Percentiles rank a stretch among this genome's conserved stretches.
phyloP scores from a whole-genome alignment of 2,888 invertebrate species.

The Sinelater perroti region DNA sequence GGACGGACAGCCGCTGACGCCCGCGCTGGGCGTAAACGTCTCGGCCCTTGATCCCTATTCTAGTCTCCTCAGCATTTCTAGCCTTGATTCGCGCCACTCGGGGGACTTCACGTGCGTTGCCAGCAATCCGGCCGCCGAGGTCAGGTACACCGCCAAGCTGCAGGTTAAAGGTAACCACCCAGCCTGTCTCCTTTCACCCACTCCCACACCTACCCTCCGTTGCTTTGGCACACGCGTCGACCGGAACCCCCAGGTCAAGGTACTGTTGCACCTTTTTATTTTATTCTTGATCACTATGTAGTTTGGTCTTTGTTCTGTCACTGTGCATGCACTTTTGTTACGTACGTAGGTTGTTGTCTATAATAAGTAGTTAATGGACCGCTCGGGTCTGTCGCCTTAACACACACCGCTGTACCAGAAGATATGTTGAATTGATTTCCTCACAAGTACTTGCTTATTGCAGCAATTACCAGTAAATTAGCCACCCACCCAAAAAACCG shows the following conservation, averaged over 20 bases:
- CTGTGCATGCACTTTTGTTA: conserved; percentile 49
- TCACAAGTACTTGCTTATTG: conserved; percentile 59
- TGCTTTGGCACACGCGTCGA: conserved; percentile 71
- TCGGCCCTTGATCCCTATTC: conserved; percentile 79
- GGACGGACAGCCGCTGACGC: conserved; percentile 76
- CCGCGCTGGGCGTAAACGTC: conserved; percentile 73
- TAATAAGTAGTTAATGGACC: conserved; percentile 38
- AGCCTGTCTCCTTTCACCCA: conserved; percentile 50
- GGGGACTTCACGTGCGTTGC: conserved; percentile 83
- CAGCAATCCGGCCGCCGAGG: conserved; percentile 80
- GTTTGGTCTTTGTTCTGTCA: conserved; percentile 43
- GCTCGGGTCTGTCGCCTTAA: conserved; percentile 33
- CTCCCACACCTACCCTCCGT: conserved; percentile 55
- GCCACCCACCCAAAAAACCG: conserved; percentile 55
- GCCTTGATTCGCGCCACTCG: conserved; percentile 76
- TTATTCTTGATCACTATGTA: conserved; percentile 50
- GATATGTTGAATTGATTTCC: conserved; percentile 49
- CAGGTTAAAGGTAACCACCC: conserved; percentile 81
- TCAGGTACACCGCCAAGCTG: conserved; percentile 80
- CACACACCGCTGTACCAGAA: conserved; percentile 42
- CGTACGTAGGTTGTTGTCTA: conserved; percentile 41
- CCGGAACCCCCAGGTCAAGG: conserved; percentile 65
- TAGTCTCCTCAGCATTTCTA: conserved; percentile 80
- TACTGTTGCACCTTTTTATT: conserved; percentile 73
- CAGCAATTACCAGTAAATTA: conserved; percentile 56